Base-by-base conservation (phyloP, 1,140 invertebrate species). In the Battus philenor region DNA sequence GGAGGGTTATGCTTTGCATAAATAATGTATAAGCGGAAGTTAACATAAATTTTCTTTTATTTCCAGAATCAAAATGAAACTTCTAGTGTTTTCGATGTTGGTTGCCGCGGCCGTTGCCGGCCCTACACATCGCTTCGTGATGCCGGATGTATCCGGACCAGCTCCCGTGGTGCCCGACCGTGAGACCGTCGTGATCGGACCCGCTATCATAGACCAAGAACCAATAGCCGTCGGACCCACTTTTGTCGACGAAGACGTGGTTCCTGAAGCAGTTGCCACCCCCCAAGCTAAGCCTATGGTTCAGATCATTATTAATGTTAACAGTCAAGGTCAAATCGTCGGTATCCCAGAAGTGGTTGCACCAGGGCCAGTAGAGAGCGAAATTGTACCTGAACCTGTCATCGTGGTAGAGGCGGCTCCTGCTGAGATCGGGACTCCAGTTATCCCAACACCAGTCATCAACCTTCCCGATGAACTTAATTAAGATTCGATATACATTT, bases 281-380 rank as follows among this genome's bases (percentile, higher is more conserved):
- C 18, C 18, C n/a, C n/a, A n/a, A n/a, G n/a, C n/a, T n/a, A n/a
- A 22, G 20, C 46, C 59, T 13, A 7, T 63, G 0, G 49, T 63
- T 5, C 51, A 63, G 45, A 61, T 61, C 22, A 54, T 61, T 39
- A 33, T 61, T 34, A 61, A 61, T 36, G 49, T 61, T 18, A 54
- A 57, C 22, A 29, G 44, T 1, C 26, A 22, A 16, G 22, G 16
- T 20, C 33, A 50, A n/a, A 38, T 44, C 2, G 17, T 47, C 11
- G 24, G 24, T 26, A 16, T 29, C 12, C 57, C 49, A 7, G 15
- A 34, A 5, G 17, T 31, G 31, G 32, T 44, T 5, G 24, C 27
- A 2, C 41, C 53, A 33, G 36, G 34, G 10, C 44, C 47, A 15
- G 36, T 50, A 1, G 30, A 32, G 11, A 1, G 4, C 1, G 36